Evolutionary conservation across 64 coral and sea anemone species (phyloP).

Genomic region (Acropora yongei): DNA sequence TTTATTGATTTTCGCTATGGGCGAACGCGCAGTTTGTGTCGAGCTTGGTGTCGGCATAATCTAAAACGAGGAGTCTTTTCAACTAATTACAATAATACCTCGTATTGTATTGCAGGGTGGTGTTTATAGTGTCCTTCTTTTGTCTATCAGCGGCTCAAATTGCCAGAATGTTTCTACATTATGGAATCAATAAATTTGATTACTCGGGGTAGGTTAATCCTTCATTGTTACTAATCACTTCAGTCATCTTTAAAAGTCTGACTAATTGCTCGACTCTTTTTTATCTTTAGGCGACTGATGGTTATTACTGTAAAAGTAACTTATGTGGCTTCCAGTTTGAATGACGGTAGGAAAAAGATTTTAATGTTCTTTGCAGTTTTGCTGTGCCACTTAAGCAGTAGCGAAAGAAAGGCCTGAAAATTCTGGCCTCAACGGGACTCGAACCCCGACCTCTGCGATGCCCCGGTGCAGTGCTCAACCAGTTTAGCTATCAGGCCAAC

Average conservation of each 20-base stretch:
- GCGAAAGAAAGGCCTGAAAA: too few species aligned
- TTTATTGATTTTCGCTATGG: too few species aligned
- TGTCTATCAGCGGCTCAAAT: slow-evolving; percentile 64
- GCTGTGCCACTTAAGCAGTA: too few species aligned
- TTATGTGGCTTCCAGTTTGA: slow-evolving; percentile 79
- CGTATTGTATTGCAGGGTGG: slow-evolving; percentile 25
- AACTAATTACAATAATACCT: not conserved
- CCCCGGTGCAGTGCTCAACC: too few species aligned
- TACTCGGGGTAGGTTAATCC: slow-evolving; percentile 64
- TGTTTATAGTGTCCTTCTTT: slow-evolving; percentile 69
- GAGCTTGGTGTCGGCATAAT: too few species aligned
- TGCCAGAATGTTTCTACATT: slow-evolving; percentile 66
- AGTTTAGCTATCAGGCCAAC: too few species aligned
- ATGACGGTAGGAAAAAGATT: slow-evolving; percentile 68
- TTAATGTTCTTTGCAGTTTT: too few species aligned
- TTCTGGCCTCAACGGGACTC: too few species aligned
- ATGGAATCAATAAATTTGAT: slow-evolving; percentile 81
- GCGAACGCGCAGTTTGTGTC: too few species aligned
- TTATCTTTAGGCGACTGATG: slow-evolving; percentile 66
- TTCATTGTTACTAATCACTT: not conserved
- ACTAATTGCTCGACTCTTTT: not conserved
- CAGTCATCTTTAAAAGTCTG: too few species aligned
- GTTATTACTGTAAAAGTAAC: slow-evolving; percentile 82
- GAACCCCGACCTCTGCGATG: too few species aligned
- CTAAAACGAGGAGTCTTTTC: too few species aligned